Percentiles rank a stretch among this genome's conserved stretches.
Conservation (phyloP, 1,140 invertebrate genomes). For the Microvelia longipes region DNA sequence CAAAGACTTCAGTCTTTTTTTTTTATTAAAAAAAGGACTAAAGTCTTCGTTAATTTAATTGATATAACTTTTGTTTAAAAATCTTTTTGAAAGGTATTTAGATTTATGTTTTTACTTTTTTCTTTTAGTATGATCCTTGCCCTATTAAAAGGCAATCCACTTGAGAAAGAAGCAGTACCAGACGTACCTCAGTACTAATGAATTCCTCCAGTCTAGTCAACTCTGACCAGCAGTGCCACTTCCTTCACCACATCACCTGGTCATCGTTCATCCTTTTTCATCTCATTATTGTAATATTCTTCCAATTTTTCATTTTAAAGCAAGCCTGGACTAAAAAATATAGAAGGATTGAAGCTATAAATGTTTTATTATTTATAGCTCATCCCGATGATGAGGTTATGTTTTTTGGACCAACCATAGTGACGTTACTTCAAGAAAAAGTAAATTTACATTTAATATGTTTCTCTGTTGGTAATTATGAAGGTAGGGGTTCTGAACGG, state of each 20-base stretch:
- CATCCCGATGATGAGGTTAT: conserved; percentile 97
- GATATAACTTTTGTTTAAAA: too few relatives aligned
- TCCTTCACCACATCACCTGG: neutral
- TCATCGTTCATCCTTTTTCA: neutral
- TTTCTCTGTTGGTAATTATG: conserved; percentile 63
- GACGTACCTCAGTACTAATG: conserved; percentile 11
- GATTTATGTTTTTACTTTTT: conserved; percentile 14
- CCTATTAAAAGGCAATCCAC: conserved; percentile 59
- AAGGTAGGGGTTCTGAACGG: conserved; percentile 47
- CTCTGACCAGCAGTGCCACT: neutral
- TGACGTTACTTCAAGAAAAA: conserved; percentile 44
- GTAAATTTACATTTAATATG: conserved; percentile 66
- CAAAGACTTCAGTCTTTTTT: too few relatives aligned
- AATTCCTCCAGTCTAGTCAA: neutral
- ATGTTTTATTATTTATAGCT: conserved; percentile 69
- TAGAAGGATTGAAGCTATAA: conserved; percentile 3
- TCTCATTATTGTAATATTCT: too few relatives aligned
- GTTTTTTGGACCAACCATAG: conserved; percentile 89
- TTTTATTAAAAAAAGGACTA: too few relatives aligned
- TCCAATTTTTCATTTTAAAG: too few relatives aligned
- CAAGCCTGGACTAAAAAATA: neutral
- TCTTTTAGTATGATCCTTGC: conserved; percentile 52
- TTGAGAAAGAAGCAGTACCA: conserved; percentile 30
- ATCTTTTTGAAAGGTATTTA: too few relatives aligned
- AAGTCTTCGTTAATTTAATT: too few relatives aligned